Conservation (phyloP, 2,113 vertebrate genomes). For the Hemiprocne comata region DNA sequence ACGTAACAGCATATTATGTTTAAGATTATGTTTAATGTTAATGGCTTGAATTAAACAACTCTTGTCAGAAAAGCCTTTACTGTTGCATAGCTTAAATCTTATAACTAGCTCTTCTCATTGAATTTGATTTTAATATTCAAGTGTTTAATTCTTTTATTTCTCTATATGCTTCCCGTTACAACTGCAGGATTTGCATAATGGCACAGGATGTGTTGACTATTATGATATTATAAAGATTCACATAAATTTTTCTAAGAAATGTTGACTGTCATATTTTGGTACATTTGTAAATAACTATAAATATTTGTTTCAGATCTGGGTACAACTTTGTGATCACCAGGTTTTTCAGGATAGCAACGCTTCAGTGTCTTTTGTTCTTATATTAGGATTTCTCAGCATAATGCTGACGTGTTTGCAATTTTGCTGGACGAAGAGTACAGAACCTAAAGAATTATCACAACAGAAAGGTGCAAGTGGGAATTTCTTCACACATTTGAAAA, state of each 20-base stretch:
- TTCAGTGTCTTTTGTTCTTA: background rate
- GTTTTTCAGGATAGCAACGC: background rate
- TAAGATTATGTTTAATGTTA: background rate
- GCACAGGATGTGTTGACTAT: fast-evolving
- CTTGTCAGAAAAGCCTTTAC: background rate
- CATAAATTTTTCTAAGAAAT: background rate
- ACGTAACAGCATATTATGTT: background rate
- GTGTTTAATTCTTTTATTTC: background rate
- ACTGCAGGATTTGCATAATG: background rate
- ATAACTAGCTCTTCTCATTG: background rate
- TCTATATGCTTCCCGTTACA: background rate
- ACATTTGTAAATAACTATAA: background rate
- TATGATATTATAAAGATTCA: background rate
- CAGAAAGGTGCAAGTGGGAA: background rate
- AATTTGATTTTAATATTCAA: background rate
- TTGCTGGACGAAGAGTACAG: background rate
- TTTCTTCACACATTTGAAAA: background rate
- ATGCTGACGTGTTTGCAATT: background rate
- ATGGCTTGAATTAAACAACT: background rate
- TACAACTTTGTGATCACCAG: background rate
- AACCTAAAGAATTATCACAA: background rate
- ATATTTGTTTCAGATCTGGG: background rate
- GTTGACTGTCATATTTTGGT: background rate
- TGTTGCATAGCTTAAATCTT: background rate
- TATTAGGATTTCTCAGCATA: background rate